A percentile compares a stretch with the other conserved stretches of the same genome.
Conservation (phyloP, 2,888 invertebrate species). For the Icerya purchasi region DNA sequence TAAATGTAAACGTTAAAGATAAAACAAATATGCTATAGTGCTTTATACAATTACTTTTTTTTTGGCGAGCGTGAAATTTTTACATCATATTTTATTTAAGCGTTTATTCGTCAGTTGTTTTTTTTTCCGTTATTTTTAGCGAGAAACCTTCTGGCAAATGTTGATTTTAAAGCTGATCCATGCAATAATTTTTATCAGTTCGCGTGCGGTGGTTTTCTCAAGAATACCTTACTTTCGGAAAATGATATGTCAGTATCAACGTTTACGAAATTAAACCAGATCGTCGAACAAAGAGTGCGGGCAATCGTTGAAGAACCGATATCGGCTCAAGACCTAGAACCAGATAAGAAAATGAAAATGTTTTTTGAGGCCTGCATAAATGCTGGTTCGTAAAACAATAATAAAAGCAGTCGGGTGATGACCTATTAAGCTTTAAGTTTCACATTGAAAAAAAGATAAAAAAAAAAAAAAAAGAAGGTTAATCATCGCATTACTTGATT, state of each 20-base stretch:
- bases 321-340: not conserved
- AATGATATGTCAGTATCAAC: not conserved
- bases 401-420: no score
- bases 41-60: no score
- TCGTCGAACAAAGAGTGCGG: not conserved
- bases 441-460: no score
- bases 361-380: not conserved
- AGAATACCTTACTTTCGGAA: not conserved
- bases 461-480: no score
- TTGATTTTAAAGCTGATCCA: not conserved
- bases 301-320: not conserved
- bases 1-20: no score
- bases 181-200: not conserved
- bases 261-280: not conserved
- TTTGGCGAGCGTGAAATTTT: no score
- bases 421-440: no score
- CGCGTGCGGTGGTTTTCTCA: not conserved
- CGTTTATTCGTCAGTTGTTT: no score
- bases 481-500: no score
- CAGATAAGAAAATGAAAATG: not conserved
- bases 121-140: not conserved
- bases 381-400: not conserved
- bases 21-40: no score
- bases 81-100: no score
- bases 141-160: not conserved